These are phyloP conservation scores for Pedetes capensis DNA, from an alignment of 2,113 vertebrate genomes.

Conservation along the genomic window DNA sequence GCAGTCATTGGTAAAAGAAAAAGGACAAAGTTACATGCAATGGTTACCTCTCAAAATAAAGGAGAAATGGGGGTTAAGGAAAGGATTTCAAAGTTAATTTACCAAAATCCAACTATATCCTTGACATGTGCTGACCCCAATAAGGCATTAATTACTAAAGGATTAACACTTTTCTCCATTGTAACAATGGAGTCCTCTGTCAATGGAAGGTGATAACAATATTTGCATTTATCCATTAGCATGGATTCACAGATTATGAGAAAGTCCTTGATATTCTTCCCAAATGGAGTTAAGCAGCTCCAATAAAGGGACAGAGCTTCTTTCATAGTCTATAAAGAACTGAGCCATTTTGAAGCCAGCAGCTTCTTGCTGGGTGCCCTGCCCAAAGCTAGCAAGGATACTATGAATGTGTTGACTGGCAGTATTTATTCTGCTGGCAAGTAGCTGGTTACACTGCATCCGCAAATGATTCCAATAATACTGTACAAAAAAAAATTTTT, in stretches of 20 bases:
- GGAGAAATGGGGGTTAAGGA: slow-evolving; percentile 68
- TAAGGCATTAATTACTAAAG: slow-evolving; percentile 74
- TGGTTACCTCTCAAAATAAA: slow-evolving; percentile 54
- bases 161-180: slow-evolving; percentile 70
- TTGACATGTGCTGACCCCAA: slow-evolving; percentile 61
- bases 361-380: not conserved
- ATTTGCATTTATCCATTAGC: slow-evolving; percentile 70
- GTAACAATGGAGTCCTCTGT: slow-evolving; percentile 65
- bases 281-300: slow-evolving; percentile 47
- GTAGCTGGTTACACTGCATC: not conserved
- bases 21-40: slow-evolving; percentile 41
- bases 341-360: slow-evolving; percentile 11
- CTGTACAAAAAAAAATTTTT: not conserved
- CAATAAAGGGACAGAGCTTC: not conserved
- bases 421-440: not conserved
- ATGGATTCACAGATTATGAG: slow-evolving; percentile 50
- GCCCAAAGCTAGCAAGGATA: not conserved
- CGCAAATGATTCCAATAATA: not conserved
- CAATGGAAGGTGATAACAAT: slow-evolving; percentile 62
- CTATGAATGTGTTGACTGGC: not conserved
- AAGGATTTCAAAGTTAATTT: slow-evolving; percentile 68
- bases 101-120: slow-evolving; percentile 62
- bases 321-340: not conserved
- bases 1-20: slow-evolving; percentile 36
- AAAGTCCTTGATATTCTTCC: slow-evolving; percentile 39